These are phyloP conservation scores for Malurus cyaneus DNA, from an alignment of 2,113 vertebrate species.

Conservation along the genomic window DNA sequence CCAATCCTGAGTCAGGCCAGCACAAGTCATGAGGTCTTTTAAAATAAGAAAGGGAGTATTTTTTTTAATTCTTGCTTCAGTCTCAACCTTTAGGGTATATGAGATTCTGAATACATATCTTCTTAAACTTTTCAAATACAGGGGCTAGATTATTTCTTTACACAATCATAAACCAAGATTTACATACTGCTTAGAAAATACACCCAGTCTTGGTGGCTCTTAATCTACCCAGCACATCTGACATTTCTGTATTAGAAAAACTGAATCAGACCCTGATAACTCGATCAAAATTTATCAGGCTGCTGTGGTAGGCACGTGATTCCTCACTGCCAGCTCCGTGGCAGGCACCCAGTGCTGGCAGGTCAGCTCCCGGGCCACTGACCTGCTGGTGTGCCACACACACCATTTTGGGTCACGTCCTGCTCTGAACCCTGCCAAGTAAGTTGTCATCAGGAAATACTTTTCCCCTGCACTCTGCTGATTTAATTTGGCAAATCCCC, in stretches of 20 bases:
- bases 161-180: background rate
- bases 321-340: accelerated
- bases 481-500: background rate
- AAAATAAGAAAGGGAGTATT: background rate
- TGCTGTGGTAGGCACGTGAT: accelerated
- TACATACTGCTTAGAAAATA: background rate
- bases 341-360: accelerated
- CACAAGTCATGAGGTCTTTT: background rate
- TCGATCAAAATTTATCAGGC: background rate
- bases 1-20: background rate
- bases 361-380: accelerated
- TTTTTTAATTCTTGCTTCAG: background rate
- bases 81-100: background rate
- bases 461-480: background rate
- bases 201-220: background rate
- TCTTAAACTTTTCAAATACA: background rate
- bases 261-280: background rate
- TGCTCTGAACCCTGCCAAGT: background rate
- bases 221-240: background rate
- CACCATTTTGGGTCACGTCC: background rate
- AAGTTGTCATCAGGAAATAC: background rate
- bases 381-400: background rate
- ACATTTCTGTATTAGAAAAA: background rate
- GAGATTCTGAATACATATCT: background rate
- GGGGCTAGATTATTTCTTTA: background rate